These are phyloP conservation scores for Scalopus aquaticus DNA, from an alignment of 2,113 vertebrate species.

Conservation along the genomic window DNA sequence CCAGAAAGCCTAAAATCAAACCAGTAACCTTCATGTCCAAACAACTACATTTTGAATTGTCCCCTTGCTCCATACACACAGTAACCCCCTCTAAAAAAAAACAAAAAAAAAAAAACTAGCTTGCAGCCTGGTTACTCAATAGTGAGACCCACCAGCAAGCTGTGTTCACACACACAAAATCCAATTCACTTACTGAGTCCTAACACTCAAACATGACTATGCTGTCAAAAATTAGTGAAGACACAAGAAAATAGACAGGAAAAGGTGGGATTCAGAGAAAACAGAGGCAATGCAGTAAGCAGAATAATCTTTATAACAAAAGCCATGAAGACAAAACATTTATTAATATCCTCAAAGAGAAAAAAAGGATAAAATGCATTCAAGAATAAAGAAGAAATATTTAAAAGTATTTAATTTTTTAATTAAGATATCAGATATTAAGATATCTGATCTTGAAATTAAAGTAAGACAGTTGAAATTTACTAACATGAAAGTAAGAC, in stretches of 20 bases:
- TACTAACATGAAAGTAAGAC: too few species aligned
- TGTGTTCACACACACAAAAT: neutral
- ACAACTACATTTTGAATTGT: too few species aligned
- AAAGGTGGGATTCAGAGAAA: neutral
- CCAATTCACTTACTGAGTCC: neutral
- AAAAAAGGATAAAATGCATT: neutral
- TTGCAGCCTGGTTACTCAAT: neutral
- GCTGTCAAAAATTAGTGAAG: too few species aligned
- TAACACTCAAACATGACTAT: neutral
- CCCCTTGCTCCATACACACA: neutral
- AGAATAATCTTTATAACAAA: neutral
- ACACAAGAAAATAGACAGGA: neutral
- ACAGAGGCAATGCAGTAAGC: neutral
- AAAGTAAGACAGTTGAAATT: neutral
- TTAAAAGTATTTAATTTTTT: too few species aligned
- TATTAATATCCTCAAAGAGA: neutral
- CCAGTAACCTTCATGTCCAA: neutral
- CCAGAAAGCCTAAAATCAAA: neutral
- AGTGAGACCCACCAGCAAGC: neutral
- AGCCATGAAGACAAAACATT: neutral
- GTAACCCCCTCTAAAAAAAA: neutral
- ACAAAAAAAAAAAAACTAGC: neutral
- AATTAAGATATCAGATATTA: too few species aligned
- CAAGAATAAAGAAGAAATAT: neutral
- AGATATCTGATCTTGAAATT: neutral